Base-by-base conservation (phyloP, 1,140 invertebrate genomes). In the Diprion similis region DNA sequence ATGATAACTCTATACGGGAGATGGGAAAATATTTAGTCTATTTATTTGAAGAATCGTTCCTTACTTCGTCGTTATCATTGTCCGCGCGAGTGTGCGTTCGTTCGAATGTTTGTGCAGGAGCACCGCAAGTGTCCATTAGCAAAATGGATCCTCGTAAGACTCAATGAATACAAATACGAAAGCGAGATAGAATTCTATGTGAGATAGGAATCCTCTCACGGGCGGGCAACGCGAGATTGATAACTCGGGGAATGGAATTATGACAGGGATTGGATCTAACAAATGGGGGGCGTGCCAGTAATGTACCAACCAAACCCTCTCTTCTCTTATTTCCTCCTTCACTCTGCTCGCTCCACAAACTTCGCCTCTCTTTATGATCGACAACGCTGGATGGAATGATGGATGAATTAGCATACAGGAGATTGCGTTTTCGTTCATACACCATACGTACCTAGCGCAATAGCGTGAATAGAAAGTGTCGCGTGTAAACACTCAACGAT, bases 221-320 rank as follows among this genome's bases (percentile, higher is more conserved):
- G 6, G 24, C 24, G 24, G 24, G 24, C 24, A 37, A 15, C 51
- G 51, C 6, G 51, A 59, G 51, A 59, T 59, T 59, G 51, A 59
- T 59, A 59, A 59, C 51, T 59, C 4, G 51, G 51, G 51, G n/a
- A 59, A 59, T 59, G 51, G 51, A 59, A 59, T 59, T 59, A 59
- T 59, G 51, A 59, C 51, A 59, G 51, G 51, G 51, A 59, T 59
- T 59, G 51, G 51, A 59, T 59, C 11, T 59, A 59, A 59, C 51
- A 59, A 59, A 59, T 59, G 51, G 51, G n/a, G 51, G 51, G 51
- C 51, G 51, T 59, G 51, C 51, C 51, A 0, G n/a, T 17, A 59
- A 59, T 17, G 51, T 17, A 59, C 51, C n/a, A 17, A 13, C 51
- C n/a, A 9, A 15, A 59, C n/a, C 51, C 11, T 59, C 11, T 59